phyloP scores from a whole-genome alignment of 2,888 invertebrate genomes.

The Melitaea athalia region DNA sequence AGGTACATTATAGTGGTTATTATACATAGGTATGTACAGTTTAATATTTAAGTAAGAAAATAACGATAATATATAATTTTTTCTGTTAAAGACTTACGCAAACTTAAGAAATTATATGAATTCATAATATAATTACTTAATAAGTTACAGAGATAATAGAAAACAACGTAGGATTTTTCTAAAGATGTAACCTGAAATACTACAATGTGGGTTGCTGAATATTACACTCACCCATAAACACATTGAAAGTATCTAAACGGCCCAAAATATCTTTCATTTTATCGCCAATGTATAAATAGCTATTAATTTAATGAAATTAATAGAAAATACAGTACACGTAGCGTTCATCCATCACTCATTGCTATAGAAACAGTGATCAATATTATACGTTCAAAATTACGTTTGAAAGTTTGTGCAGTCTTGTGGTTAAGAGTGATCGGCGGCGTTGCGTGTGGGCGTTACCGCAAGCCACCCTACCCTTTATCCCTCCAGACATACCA shows the following conservation, averaged over 20 bases:
- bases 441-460: conserved; percentile 52
- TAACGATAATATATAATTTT: not conserved
- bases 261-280: no score
- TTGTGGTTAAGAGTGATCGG: conserved; percentile 44
- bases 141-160: no score
- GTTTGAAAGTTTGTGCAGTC: conserved; percentile 30
- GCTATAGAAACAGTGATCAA: conserved; percentile 13
- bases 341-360: conserved; percentile 3
- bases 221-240: no score
- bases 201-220: no score
- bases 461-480: conserved; percentile 43
- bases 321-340: not conserved
- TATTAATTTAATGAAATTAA: not conserved
- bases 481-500: conserved; percentile 26
- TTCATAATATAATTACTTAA: no score
- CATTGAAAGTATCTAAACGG: no score
- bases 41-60: not conserved
- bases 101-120: not conserved
- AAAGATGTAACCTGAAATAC: no score
- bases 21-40: not conserved
- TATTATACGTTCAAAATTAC: conserved; percentile 29
- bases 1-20: no score
- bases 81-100: not conserved
- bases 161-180: no score
- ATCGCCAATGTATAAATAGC: no score